Evolutionary conservation across 2,888 invertebrate genomes (phyloP).

Genomic region (Polydrusus cervinus): DNA sequence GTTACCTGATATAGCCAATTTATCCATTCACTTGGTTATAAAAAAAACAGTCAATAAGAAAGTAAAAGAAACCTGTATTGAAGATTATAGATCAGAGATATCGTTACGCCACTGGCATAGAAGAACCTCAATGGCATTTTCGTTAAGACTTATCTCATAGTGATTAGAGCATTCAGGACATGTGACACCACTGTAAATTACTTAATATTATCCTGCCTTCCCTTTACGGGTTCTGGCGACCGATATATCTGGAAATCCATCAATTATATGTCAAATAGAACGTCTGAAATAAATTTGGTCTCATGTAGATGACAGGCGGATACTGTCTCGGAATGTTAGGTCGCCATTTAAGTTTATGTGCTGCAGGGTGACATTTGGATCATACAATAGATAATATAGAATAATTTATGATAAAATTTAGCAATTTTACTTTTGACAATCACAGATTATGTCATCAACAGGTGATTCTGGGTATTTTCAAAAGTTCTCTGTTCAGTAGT

Average conservation of each 20-base stretch:
- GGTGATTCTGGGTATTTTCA: no score
- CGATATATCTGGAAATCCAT: conserved; percentile 47
- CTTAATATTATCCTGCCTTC: conserved; percentile 47
- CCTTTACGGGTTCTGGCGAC: conserved; percentile 30
- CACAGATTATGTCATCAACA: no score
- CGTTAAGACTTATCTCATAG: conserved; percentile 40
- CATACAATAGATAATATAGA: not conserved
- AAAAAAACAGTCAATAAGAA: no score
- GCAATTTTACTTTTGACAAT: no score
- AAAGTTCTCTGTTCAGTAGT: no score
- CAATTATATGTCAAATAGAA: conserved; percentile 46
- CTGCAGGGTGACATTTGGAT: not conserved
- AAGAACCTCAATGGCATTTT: conserved; percentile 35
- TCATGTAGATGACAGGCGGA: conserved; percentile 26
- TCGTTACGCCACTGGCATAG: not conserved
- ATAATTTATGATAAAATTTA: no score
- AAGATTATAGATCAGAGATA: no score
- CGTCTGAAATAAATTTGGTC: conserved; percentile 38
- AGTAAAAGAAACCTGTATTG: no score
- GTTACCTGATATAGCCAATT: no score
- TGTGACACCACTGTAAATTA: conserved; percentile 49
- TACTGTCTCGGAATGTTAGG: conserved; percentile 28
- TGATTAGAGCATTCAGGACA: conserved; percentile 44
- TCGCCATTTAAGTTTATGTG: conserved; percentile 1
- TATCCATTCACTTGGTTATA: no score